phyloP scores from a whole-genome alignment of 2,113 vertebrate genomes.

The Ranitomeya variabilis region DNA sequence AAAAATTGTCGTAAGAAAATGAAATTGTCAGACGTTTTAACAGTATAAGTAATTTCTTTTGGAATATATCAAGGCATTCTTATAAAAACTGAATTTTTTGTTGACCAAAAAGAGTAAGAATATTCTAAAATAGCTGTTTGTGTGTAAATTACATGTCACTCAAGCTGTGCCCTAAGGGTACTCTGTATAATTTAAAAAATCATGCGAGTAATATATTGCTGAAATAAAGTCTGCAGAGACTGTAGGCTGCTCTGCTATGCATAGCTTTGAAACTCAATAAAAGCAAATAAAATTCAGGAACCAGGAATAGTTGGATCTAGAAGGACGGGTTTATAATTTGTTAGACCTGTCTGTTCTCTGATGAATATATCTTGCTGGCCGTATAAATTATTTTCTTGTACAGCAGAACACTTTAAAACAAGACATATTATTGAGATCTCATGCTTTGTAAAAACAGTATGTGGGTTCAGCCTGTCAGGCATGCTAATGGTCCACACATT shows the following conservation, averaged over 20 bases:
- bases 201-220: slow-evolving; percentile 49
- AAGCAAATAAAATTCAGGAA: slow-evolving; percentile 44
- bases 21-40: slow-evolving; percentile 4
- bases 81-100: slow-evolving; percentile 2
- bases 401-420: slow-evolving; percentile 22
- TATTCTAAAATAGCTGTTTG: slow-evolving; percentile 27
- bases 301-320: slow-evolving; percentile 3
- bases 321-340: slow-evolving; percentile 43
- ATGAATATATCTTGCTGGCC: slow-evolving; percentile 31
- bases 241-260: slow-evolving; percentile 50
- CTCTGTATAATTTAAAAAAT: slow-evolving; percentile 54
- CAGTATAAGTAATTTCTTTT: not conserved
- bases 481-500: not conserved
- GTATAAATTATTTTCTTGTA: slow-evolving; percentile 36
- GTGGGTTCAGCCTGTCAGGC: not conserved
- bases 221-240: slow-evolving; percentile 43
- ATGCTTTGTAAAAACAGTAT: slow-evolving; percentile 2
- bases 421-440: not conserved
- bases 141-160: slow-evolving; percentile 56
- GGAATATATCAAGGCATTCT: slow-evolving; percentile 5
- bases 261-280: slow-evolving; percentile 52
- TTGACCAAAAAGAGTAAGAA: slow-evolving; percentile 40
- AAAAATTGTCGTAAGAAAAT: not conserved
- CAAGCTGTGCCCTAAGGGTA: slow-evolving; percentile 49
- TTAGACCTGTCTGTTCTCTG: slow-evolving; percentile 42